Base-by-base conservation (phyloP, 2,797 vertebrate genomes). In the Babyrousa celebensis region DNA sequence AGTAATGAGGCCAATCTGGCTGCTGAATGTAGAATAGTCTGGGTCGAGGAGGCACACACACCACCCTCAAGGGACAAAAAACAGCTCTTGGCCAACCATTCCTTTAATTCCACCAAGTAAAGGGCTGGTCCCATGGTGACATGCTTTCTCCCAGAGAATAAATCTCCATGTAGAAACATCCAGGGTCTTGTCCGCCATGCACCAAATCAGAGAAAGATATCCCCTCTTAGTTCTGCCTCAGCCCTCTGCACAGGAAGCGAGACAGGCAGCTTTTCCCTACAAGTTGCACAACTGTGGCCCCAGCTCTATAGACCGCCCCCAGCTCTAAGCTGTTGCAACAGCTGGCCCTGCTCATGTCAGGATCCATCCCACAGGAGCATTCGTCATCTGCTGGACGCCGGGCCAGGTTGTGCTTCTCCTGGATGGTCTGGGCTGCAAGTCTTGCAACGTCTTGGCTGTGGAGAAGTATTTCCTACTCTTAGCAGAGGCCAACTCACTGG, bases 301-400 rank as follows among this genome's bases (percentile, higher is more conserved):
- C 29, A 65, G 88, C 85, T 91, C 84, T 74, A n/a, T 27, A 27
- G 32, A 67, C 32, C 27, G 43, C 14, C 70, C 36, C 58, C 29
- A 52, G 56, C 29, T 83, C 77, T 32, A 56, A 89, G 75, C 23
- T 32, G 18, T 78, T 58, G 75, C 7, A 17, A 52, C 29, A 32
- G 27, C 82, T 17, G 25, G 32, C 21, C 43, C 0, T 25, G 67
- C 62, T 96, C 63, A 97, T 48, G 0, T 43, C 20, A 0, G 60
- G 75, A 52, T 97, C 17, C 92, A 27, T 94, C 80, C 36, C 0
- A 1, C 98, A 99, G 99, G 99, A 58, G 99, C 98, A 0, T 99
- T 99, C 29, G 99, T 99, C 96, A 97, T 99, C 96, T 99, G 99
- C 98, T 99, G 99, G 99, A 99, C 99, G 0, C 99, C 99, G 0